Conservation (phyloP, 1,140 invertebrate species). For the Pseudomyrmex gracilis region DNA sequence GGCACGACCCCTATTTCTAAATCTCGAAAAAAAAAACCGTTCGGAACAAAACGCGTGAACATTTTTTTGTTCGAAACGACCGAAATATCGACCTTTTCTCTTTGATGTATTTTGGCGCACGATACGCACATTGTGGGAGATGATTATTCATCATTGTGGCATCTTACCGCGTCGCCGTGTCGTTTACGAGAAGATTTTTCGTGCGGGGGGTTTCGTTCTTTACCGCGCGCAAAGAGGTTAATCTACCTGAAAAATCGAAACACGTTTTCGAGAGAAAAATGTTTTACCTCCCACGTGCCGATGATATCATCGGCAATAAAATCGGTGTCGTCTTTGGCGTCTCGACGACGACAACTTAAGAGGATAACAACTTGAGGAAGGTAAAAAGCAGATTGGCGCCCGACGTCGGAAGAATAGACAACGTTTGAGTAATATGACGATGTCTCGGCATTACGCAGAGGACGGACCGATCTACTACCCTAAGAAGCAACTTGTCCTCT, state of each 20-base stretch:
- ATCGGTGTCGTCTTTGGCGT: conserved; percentile 21
- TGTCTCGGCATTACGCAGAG: conserved; percentile 44
- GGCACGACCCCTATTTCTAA: no score
- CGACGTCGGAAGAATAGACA: conserved; percentile 20
- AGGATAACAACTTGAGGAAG: conserved; percentile 25
- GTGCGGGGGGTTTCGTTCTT: neutral
- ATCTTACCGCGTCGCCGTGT: neutral
- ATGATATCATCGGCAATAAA: conserved; percentile 33
- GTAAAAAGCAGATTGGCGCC: conserved; percentile 42
- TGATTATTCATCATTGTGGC: no score
- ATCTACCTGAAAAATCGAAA: neutral
- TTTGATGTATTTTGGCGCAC: no score
- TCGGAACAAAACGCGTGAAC: no score
- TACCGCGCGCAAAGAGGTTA: neutral
- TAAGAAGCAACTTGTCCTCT: conserved; percentile 15
- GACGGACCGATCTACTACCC: conserved; percentile 43
- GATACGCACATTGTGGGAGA: no score
- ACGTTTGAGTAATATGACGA: conserved; percentile 63
- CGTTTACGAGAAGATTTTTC: neutral
- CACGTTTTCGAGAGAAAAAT: conserved; percentile 18
- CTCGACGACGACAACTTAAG: conserved; percentile 31
- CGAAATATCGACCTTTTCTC: no score
- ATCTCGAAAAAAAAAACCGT: no score
- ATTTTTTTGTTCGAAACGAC: no score
- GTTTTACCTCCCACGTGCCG: neutral